Evolutionary conservation across 2,797 vertebrate species (phyloP).

Genomic region (Psittacula derbiana): DNA sequence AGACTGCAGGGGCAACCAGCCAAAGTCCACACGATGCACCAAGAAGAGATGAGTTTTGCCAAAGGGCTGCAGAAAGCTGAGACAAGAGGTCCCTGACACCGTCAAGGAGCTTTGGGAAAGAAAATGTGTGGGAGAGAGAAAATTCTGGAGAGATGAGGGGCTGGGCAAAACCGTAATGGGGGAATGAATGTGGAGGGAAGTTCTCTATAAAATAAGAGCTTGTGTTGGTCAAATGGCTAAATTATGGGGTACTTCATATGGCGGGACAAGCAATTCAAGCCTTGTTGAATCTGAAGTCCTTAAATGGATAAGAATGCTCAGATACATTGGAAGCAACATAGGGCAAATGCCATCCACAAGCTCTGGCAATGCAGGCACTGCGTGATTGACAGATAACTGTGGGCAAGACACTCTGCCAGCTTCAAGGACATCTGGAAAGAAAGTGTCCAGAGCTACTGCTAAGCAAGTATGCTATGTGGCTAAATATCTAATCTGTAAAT

Average conservation of each 20-base stretch:
- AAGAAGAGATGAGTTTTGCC: not conserved
- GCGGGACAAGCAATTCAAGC: not conserved
- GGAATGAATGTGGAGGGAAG: not conserved
- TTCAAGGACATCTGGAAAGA: not conserved
- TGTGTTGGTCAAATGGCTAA: not conserved
- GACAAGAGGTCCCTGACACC: not conserved
- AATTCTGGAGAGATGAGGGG: not conserved
- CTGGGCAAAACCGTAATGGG: fast-evolving
- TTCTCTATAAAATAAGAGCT: not conserved
- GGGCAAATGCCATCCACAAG: not conserved
- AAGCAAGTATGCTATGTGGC: not conserved
- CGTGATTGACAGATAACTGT: not conserved
- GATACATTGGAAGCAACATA: not conserved
- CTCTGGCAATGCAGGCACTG: not conserved
- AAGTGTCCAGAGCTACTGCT: not conserved
- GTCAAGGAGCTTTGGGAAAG: not conserved
- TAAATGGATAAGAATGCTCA: not conserved
- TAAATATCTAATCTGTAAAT: not conserved
- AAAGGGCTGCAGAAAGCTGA: not conserved
- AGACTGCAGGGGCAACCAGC: not conserved
- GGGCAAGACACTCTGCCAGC: not conserved
- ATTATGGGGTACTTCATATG: not conserved
- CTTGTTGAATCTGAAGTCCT: not conserved
- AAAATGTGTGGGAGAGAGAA: fast-evolving
- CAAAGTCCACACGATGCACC: not conserved